Evolutionary conservation across 2,888 invertebrate genomes (phyloP), one percentile per base, ranked within the genome.

Genomic region (Tryphoninae sp.): DNA sequence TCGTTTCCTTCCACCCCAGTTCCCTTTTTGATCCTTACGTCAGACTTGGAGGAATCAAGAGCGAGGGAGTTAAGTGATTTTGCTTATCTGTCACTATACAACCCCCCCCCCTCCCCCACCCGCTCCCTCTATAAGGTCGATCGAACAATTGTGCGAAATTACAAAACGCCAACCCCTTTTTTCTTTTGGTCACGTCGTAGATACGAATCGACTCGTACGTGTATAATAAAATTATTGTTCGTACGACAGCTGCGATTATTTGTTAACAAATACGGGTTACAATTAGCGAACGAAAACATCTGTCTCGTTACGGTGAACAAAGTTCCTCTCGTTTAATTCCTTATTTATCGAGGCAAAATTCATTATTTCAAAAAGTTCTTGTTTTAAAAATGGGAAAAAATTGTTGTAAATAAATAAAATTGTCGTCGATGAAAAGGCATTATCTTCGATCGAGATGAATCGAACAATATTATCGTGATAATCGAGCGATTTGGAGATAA

Each of bases 61-160:
- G 73, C 80, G 77, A 73, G 69, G 65, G 77, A 80, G 79, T 76
- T 33, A 69, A 80, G 73, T 80, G 77, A 51, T 76, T 79, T 33
- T 72, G 64, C 61, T 61, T 64, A 68, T 77, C 58, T 45, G 13
- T 53, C 59, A 53, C 40, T 68, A 33, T 7, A 8, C 19, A 33
- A 23, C 53, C 51, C 9, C 55, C n/a, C n/a, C n/a, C n/a, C n/a
- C n/a, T n/a, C n/a, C n/a, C n/a, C n/a, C n/a, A n/a, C n/a, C n/a
- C 33, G 16, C 26, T 22, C 55, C 19, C 19, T 67, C 74, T 49
- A 71, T 74, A 64, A 22, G 49, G 22, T 6, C 64, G 82, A 82
- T 82, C 77, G 42, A n/a, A 74, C 55, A 73, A 82, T 82, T 73
- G 75, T 73, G 75, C 75, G 22, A 68, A 78, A 78, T 71, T 53